These are phyloP conservation scores for Dendroctonus ponderosae DNA, from an alignment of 1,140 invertebrate genomes.

Conservation along the genomic window DNA sequence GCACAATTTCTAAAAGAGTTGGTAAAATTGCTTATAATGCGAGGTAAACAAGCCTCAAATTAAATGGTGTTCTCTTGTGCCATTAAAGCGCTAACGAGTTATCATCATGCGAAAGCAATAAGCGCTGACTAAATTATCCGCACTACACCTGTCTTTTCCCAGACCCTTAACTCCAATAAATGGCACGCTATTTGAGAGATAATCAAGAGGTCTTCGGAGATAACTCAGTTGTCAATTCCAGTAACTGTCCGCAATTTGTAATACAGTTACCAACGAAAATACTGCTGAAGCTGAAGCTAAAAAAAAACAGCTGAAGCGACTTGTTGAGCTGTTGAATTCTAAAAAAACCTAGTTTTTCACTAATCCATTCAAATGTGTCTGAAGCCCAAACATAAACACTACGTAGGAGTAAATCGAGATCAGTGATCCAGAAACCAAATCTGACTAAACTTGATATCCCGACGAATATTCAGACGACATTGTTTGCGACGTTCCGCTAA, in stretches of 20 bases:
- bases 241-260: neutral
- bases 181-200: constrained; percentile 6
- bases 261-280: neutral
- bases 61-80: no score
- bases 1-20: no score
- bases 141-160: constrained; percentile 5
- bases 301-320: no score
- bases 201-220: constrained; percentile 2
- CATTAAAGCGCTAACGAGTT: neutral
- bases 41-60: no score
- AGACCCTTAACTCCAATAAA: constrained; percentile 2
- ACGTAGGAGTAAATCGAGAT: no score
- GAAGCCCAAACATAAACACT: no score
- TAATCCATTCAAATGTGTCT: no score
- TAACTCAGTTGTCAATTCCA: neutral
- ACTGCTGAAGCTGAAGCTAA: no score
- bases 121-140: neutral
- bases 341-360: no score
- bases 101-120: constrained; percentile 4
- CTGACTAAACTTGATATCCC: constrained; percentile 20
- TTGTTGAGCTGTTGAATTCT: no score
- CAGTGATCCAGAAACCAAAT: neutral
- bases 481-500: constrained; percentile 34
- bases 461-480: constrained; percentile 7
- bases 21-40: no score